Conservation (phyloP, 2,888 invertebrate genomes). For the Tetragnatha montana region DNA sequence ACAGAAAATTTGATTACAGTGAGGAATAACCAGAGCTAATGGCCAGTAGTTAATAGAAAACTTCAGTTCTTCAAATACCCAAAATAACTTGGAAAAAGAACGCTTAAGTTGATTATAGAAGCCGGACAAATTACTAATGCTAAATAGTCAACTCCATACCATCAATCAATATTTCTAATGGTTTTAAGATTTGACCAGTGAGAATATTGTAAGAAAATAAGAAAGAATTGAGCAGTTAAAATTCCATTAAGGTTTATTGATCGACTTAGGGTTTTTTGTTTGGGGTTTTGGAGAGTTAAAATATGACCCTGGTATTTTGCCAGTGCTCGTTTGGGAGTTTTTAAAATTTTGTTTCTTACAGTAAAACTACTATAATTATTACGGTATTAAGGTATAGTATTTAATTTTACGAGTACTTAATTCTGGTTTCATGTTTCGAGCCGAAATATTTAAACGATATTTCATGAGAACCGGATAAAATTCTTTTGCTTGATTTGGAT, state of each 20-base stretch:
- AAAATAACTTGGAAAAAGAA: not conserved
- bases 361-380: no score
- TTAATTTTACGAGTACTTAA: no score
- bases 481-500: no score
- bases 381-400: no score
- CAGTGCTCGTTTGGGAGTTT: no score
- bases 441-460: no score
- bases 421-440: no score
- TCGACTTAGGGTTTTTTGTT: not conserved
- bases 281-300: not conserved
- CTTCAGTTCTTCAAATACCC: not conserved
- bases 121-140: conserved; percentile 34
- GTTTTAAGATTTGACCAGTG: conserved; percentile 39
- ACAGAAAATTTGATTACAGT: not conserved
- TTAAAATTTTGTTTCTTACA: no score
- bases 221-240: conserved; percentile 44
- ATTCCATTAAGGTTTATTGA: conserved; percentile 49
- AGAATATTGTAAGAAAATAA: conserved; percentile 29
- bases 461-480: no score
- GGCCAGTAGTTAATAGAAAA: not conserved
- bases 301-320: not conserved
- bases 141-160: conserved; percentile 3
- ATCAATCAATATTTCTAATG: conserved; percentile 19
- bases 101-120: conserved; percentile 10
- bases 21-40: not conserved